These are phyloP conservation scores for Heliangelus exortis DNA, from an alignment of 2,797 vertebrate genomes.

Conservation along the genomic window DNA sequence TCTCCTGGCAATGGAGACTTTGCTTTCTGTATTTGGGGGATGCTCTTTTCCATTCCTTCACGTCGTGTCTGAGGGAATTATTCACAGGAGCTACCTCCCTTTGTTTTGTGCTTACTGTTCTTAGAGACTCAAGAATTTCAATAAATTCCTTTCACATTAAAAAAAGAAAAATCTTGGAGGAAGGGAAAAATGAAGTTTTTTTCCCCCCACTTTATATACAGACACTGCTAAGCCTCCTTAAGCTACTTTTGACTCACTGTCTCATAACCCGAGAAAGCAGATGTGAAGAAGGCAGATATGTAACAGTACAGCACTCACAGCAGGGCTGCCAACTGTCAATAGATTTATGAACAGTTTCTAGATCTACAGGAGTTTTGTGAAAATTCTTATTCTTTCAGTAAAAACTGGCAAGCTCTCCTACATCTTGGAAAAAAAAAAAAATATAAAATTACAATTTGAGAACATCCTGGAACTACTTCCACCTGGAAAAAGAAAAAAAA, in stretches of 20 bases:
- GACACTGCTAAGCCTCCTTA: conserved; percentile 56
- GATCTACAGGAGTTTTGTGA: conserved; percentile 64
- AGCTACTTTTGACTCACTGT: conserved; percentile 48
- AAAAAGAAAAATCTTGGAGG: conserved; percentile 1
- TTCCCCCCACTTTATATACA: conserved; percentile 40
- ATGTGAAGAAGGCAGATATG: conserved; percentile 46
- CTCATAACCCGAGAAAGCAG: conserved; percentile 45
- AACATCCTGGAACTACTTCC: conserved; percentile 43
- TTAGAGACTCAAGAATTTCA: conserved; percentile 31
- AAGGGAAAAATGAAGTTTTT: conserved; percentile 8
- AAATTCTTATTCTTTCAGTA: conserved; percentile 66
- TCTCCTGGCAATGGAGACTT: not conserved
- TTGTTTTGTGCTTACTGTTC: conserved; percentile 16
- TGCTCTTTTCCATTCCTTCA: not conserved
- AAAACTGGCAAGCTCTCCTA: conserved; percentile 62
- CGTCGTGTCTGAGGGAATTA: conserved; percentile 19
- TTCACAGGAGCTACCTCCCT: not conserved
- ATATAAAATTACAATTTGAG: not conserved
- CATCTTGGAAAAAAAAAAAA: conserved; percentile 44
- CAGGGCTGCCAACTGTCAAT: conserved; percentile 67
- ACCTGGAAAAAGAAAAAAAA: conserved; percentile 1
- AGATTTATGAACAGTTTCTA: conserved; percentile 69
- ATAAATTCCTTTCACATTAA: conserved; percentile 9
- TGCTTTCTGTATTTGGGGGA: not conserved
- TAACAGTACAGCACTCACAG: conserved; percentile 46